Conservation (phyloP, 2,113 vertebrate species). For the Zootoca vivipara region DNA sequence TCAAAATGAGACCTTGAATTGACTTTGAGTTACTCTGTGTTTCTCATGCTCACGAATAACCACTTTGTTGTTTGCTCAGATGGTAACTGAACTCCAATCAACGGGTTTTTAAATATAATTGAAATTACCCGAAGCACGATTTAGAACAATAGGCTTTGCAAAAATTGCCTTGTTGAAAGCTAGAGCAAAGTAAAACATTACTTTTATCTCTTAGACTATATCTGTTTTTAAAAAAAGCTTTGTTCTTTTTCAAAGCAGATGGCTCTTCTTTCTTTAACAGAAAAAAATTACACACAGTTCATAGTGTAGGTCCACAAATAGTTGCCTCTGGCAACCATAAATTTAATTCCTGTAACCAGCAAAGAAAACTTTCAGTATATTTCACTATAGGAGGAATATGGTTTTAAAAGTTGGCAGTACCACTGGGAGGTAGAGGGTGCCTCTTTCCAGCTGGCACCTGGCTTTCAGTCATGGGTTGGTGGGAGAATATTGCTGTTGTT, state of each 20-base stretch:
- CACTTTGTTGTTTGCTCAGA: slow-evolving; percentile 41
- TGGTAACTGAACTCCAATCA: slow-evolving; percentile 6
- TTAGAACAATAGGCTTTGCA: slow-evolving; percentile 53
- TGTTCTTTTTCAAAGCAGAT: background rate
- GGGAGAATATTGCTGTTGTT: background rate
- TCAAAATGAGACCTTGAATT: background rate
- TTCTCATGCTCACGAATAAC: slow-evolving; percentile 10
- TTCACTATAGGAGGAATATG: background rate
- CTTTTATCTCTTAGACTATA: slow-evolving; percentile 33
- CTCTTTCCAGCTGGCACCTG: background rate
- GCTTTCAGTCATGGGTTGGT: background rate
- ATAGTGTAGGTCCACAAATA: background rate
- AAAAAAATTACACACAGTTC: background rate
- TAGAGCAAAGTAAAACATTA: slow-evolving; percentile 21
- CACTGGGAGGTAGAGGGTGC: background rate
- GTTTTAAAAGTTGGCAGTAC: background rate
- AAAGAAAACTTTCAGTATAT: background rate
- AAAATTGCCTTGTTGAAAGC: slow-evolving; percentile 41
- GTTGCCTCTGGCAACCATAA: background rate
- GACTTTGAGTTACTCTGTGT: background rate
- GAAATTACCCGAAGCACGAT: slow-evolving; percentile 50
- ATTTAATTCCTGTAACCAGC: background rate
- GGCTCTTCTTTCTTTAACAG: background rate
- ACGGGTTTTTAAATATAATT: slow-evolving; percentile 40
- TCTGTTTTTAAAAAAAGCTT: background rate